These are phyloP conservation scores for Drosophila punjabiensis DNA, from an alignment of 1,140 invertebrate genomes.

Conservation along the genomic window DNA sequence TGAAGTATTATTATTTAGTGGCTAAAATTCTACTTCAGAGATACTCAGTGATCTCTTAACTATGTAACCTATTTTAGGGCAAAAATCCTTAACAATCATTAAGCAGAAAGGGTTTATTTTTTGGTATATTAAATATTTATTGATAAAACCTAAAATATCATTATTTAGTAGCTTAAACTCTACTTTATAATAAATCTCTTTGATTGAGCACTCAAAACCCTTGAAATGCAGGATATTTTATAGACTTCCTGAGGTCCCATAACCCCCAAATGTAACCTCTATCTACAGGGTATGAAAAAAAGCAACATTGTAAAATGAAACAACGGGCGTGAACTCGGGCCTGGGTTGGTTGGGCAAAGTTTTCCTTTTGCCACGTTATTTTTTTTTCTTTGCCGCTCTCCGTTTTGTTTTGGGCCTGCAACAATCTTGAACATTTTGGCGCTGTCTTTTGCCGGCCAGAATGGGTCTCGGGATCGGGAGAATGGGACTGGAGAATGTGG, in stretches of 20 bases:
- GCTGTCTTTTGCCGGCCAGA: conserved; percentile 61
- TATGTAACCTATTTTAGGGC: too few relatives aligned
- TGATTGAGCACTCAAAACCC: not conserved
- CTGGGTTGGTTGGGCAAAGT: conserved; percentile 52
- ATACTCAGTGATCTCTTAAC: too few relatives aligned
- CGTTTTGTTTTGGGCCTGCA: conserved; percentile 73
- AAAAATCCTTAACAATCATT: not conserved
- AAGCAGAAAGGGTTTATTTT: not conserved
- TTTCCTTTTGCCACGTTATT: conserved; percentile 51
- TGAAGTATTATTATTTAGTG: not conserved
- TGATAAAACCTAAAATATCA: not conserved
- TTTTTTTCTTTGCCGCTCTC: conserved; percentile 36
- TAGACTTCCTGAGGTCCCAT: not conserved
- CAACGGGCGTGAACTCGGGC: conserved; percentile 74
- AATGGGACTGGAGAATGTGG: conserved; percentile 72
- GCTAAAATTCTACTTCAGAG: too few relatives aligned
- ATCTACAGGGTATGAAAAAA: conserved; percentile 21
- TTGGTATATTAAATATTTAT: not conserved
- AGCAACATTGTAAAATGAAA: conserved; percentile 74
- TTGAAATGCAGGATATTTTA: not conserved
- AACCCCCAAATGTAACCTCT: not conserved
- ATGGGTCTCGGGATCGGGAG: conserved; percentile 19
- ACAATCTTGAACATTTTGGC: conserved; percentile 80
- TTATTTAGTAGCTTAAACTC: not conserved
- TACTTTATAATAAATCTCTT: not conserved